Conservation (phyloP, 2,888 invertebrate genomes). For the Heliconius charithonia region DNA sequence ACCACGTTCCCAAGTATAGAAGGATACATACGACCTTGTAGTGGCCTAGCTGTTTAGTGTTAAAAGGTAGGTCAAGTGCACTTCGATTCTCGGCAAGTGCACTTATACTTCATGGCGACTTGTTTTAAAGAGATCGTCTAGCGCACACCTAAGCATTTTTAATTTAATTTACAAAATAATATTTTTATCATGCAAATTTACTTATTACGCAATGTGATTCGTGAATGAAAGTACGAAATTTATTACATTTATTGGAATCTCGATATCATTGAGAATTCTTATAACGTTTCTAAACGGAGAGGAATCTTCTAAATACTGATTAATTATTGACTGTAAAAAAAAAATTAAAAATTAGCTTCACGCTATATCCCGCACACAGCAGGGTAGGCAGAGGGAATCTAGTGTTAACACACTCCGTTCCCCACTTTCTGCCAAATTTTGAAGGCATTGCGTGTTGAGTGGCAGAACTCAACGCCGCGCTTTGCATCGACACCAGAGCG, state of each 20-base stretch:
- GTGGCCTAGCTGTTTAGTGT: slow-evolving; percentile 18
- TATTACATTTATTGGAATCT: neutral
- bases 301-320: too few relatives aligned
- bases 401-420: too few relatives aligned
- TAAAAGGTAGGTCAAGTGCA: slow-evolving; percentile 31
- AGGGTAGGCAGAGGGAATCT: too few relatives aligned
- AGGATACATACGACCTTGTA: slow-evolving; percentile 26
- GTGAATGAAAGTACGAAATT: neutral
- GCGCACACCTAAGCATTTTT: neutral
- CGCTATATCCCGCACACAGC: too few relatives aligned
- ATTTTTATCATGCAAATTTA: neutral
- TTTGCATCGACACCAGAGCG: too few relatives aligned
- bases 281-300: neutral
- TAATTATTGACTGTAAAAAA: too few relatives aligned
- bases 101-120: slow-evolving; percentile 31
- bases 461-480: too few relatives aligned
- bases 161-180: neutral
- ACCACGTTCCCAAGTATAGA: slow-evolving; percentile 1
- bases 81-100: slow-evolving; percentile 31
- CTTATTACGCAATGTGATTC: neutral
- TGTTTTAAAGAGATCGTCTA: slow-evolving; percentile 25
- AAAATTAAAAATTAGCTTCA: too few relatives aligned
- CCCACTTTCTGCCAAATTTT: too few relatives aligned
- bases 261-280: neutral
- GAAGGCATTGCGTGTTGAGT: too few relatives aligned